Evolutionary conservation across 2,113 vertebrate species (phyloP).

Genomic region (Odocoileus virginianus): DNA sequence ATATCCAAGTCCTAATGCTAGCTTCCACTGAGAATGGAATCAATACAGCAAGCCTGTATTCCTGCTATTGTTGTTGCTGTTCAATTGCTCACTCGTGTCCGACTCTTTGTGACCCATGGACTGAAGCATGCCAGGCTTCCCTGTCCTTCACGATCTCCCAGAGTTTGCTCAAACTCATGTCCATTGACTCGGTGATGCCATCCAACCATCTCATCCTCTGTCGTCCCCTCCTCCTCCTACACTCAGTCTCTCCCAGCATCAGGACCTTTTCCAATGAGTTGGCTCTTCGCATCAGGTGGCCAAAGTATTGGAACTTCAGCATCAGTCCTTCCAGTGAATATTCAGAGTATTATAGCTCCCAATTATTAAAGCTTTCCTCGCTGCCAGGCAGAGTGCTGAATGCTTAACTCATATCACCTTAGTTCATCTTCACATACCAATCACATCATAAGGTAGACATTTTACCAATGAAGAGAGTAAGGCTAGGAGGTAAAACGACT

Average conservation of each 20-base stretch:
- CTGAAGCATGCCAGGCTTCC: fast-evolving
- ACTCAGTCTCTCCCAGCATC: neutral
- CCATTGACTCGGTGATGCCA: neutral
- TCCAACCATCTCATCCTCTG: neutral
- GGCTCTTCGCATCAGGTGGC: neutral
- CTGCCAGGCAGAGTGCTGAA: neutral
- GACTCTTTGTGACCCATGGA: neutral
- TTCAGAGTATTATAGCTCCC: neutral
- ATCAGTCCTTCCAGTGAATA: too few species aligned
- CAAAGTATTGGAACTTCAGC: neutral
- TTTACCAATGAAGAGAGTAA: neutral
- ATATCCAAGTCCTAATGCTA: neutral
- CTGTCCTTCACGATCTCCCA: neutral
- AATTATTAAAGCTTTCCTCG: neutral
- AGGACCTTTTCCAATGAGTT: neutral
- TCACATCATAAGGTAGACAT: neutral
- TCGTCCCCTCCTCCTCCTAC: neutral
- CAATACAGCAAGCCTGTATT: neutral
- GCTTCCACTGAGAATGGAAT: neutral
- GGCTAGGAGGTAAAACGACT: neutral
- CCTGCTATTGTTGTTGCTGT: too few species aligned
- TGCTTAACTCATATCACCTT: neutral
- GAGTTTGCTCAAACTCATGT: neutral
- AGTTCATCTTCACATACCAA: neutral
- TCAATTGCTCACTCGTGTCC: neutral